Evolutionary conservation across 2,113 vertebrate species (phyloP).

Genomic region (Rhipidura dahli): DNA sequence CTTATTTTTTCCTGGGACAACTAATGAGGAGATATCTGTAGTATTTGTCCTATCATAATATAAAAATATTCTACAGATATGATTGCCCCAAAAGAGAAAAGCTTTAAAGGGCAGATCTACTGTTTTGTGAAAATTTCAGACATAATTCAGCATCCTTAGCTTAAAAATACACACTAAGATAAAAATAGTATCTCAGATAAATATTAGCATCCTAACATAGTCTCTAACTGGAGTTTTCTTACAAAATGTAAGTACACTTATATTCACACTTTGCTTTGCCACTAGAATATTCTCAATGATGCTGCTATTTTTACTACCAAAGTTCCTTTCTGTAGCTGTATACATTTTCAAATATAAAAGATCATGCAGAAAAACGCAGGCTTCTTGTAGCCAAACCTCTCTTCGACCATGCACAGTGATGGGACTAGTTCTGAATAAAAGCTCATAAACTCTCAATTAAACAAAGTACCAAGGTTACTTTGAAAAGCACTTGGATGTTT

Average conservation of each 20-base stretch:
- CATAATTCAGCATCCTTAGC: not conserved
- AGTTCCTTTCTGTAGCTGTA: not conserved
- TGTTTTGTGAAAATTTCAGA: not conserved
- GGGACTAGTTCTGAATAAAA: not conserved
- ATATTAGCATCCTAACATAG: not conserved
- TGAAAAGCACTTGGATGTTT: not conserved
- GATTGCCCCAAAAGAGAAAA: not conserved
- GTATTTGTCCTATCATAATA: not conserved
- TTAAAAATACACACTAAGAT: not conserved
- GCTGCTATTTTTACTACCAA: not conserved
- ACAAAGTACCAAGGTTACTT: not conserved
- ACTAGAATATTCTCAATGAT: not conserved
- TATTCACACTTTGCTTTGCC: not conserved
- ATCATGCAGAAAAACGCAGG: not conserved
- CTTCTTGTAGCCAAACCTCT: not conserved
- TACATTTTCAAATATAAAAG: not conserved
- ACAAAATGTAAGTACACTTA: not conserved
- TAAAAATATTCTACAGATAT: not conserved
- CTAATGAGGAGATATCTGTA: not conserved
- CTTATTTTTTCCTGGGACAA: accelerated
- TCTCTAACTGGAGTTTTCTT: not conserved
- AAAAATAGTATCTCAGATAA: not conserved
- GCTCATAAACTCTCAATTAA: not conserved
- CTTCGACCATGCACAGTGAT: not conserved
- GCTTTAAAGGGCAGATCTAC: not conserved